Conservation (phyloP, 2,888 invertebrate species). For the Diadegma fenestrale region DNA sequence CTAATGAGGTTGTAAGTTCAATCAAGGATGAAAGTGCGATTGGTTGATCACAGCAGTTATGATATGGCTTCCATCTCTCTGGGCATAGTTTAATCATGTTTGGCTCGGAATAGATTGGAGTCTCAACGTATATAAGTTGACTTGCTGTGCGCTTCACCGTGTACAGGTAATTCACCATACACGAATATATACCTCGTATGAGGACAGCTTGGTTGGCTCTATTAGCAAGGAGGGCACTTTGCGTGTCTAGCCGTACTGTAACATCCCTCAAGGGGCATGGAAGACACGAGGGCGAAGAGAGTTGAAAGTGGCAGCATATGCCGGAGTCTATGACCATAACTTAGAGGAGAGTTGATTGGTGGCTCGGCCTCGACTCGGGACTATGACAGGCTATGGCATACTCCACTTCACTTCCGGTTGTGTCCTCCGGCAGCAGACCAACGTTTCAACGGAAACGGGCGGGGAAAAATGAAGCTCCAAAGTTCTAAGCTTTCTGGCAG, state of each 20-base stretch:
- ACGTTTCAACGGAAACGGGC: slow-evolving; percentile 21
- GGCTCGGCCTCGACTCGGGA: slow-evolving; percentile 62
- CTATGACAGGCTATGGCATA: slow-evolving; percentile 46
- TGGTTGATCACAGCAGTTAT: slow-evolving; percentile 42
- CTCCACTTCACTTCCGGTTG: slow-evolving; percentile 52
- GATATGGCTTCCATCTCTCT: slow-evolving; percentile 2
- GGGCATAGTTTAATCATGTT: slow-evolving; percentile 61
- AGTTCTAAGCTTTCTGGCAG: not conserved
- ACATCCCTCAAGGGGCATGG: slow-evolving; percentile 67
- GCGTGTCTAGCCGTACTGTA: slow-evolving; percentile 70
- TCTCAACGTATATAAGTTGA: slow-evolving; percentile 42
- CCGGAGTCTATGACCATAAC: slow-evolving; percentile 71
- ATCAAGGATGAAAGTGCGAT: slow-evolving; percentile 52
- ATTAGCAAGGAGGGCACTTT: slow-evolving; percentile 69
- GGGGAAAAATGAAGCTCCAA: not conserved
- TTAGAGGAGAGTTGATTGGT: slow-evolving; percentile 75
- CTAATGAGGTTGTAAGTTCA: slow-evolving; percentile 15
- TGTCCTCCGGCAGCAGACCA: slow-evolving; percentile 19
- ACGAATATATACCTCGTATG: slow-evolving; percentile 36
- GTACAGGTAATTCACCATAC: slow-evolving; percentile 31
- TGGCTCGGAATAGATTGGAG: slow-evolving; percentile 60
- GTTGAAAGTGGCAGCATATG: slow-evolving; percentile 63
- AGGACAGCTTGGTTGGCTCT: slow-evolving; percentile 59
- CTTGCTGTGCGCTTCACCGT: slow-evolving; percentile 38
- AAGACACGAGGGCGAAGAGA: not conserved